A percentile compares a stretch with the other conserved stretches of the same genome.
Evolutionary conservation across 2,888 invertebrate species (phyloP).

Genomic region (Andrena trimmerana): DNA sequence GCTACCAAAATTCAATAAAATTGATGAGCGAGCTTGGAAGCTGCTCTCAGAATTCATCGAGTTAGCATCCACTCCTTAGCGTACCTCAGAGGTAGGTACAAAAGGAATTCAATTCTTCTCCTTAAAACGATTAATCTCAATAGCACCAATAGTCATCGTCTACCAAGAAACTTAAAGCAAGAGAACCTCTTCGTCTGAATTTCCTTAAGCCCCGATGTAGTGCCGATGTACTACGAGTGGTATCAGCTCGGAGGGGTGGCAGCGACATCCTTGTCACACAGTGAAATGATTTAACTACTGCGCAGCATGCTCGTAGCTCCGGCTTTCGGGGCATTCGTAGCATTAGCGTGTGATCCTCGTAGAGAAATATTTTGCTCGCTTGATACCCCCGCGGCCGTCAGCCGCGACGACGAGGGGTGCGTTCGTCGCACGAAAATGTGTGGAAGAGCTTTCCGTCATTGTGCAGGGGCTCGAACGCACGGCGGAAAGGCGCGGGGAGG

Average conservation of each 20-base stretch:
- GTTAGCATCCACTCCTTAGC: too few relatives aligned
- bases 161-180: not conserved
- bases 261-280: not conserved
- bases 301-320: not conserved
- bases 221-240: not conserved
- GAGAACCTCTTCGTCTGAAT: not conserved
- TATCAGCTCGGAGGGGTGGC: not conserved
- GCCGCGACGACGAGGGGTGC: not conserved
- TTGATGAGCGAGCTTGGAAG: not conserved
- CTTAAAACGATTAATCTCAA: not conserved
- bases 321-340: constrained; percentile 31
- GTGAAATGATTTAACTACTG: constrained; percentile 24
- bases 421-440: constrained; percentile 21
- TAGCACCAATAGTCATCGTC: not conserved
- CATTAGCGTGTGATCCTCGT: constrained; percentile 40
- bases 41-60: too few relatives aligned
- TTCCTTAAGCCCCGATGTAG: too few relatives aligned
- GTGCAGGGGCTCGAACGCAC: constrained; percentile 18
- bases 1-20: not conserved
- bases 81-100: too few relatives aligned
- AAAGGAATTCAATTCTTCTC: not conserved
- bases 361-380: constrained; percentile 54
- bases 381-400: constrained; percentile 21
- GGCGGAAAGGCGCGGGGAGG: constrained; percentile 10
- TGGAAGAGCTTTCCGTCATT: constrained; percentile 45